These are phyloP conservation scores for Mus pahari DNA, from an alignment of 2,113 vertebrate species.

Conservation along the genomic window DNA sequence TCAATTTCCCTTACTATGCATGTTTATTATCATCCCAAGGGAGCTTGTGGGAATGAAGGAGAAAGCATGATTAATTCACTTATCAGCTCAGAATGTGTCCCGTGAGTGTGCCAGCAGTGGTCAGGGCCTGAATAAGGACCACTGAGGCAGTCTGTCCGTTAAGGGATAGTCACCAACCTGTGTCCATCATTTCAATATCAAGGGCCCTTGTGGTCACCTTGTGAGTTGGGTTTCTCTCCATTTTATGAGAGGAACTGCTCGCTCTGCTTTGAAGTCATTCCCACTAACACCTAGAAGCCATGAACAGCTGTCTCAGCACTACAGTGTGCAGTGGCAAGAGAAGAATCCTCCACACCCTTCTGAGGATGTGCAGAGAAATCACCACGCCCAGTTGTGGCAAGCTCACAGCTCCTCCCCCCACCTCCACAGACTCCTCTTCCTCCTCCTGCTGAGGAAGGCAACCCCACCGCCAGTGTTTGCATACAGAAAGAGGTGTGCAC, in stretches of 20 bases:
- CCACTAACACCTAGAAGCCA: background rate
- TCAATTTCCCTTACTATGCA: background rate
- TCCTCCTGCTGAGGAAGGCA: background rate
- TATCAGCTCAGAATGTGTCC: background rate
- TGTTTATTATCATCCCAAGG: background rate
- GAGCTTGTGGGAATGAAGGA: background rate
- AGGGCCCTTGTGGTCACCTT: background rate
- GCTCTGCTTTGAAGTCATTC: background rate
- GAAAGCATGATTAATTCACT: background rate
- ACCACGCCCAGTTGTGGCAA: too few relatives aligned
- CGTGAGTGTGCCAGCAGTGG: too few relatives aligned
- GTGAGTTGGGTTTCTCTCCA: background rate
- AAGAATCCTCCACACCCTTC: background rate
- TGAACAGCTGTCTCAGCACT: background rate
- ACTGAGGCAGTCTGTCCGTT: background rate
- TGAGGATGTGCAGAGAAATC: background rate
- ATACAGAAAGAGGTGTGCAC: too few relatives aligned
- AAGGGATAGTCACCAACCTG: background rate
- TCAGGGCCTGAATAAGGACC: background rate
- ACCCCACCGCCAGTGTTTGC: background rate
- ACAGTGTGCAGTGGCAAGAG: background rate
- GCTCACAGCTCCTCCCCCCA: accelerated
- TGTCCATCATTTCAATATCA: background rate
- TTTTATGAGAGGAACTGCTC: background rate
- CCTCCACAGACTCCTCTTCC: background rate